A percentile compares a stretch with the other conserved stretches of the same genome.
These are phyloP conservation scores for Sandelia bainsii DNA, from an alignment of 2,797 vertebrate species.

Conservation along the genomic window DNA sequence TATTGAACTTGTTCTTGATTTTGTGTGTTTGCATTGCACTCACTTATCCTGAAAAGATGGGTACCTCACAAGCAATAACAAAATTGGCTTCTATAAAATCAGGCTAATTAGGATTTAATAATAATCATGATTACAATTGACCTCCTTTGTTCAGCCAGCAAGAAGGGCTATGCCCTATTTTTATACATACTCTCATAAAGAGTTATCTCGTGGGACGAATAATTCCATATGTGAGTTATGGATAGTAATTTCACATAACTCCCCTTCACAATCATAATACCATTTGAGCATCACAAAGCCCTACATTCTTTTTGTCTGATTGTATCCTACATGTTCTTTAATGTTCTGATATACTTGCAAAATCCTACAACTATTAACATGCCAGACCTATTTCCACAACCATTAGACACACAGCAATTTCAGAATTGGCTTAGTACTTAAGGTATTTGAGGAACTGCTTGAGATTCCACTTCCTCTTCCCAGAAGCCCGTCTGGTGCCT, in stretches of 20 bases:
- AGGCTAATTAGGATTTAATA: background rate
- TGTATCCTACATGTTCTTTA: background rate
- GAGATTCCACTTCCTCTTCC: slow-evolving; percentile 26
- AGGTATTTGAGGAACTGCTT: slow-evolving; percentile 16
- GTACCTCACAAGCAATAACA: background rate
- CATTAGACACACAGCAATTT: background rate
- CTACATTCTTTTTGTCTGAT: background rate
- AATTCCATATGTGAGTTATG: background rate
- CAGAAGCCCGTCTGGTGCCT: slow-evolving; percentile 22
- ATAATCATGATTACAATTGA: background rate
- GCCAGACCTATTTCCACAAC: background rate
- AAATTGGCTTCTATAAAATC: background rate
- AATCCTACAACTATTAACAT: background rate
- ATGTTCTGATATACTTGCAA: background rate
- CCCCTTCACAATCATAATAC: background rate
- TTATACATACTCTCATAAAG: background rate
- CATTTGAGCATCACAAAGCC: background rate
- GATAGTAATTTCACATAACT: background rate
- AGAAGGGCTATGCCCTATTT: background rate
- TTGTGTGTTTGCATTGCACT: background rate
- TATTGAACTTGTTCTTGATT: background rate
- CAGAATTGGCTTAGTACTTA: slow-evolving; percentile 3
- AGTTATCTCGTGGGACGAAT: background rate
- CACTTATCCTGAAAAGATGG: background rate
- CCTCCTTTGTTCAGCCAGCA: background rate